Evolutionary conservation across 1,140 invertebrate genomes (phyloP).

Genomic region (Gyrodactylus salaris): DNA sequence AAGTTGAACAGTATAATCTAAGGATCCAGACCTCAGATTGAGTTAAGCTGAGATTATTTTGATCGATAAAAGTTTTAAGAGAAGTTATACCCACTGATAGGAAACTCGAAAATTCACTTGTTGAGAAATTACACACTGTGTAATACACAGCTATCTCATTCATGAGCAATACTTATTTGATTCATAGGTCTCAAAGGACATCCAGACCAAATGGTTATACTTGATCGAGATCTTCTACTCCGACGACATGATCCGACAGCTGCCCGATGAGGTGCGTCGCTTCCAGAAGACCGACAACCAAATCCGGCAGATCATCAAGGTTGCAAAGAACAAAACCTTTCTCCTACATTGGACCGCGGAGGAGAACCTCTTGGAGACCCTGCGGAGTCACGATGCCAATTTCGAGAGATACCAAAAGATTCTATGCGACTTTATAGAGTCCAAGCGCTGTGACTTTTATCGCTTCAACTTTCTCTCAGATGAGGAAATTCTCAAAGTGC

Average conservation of each 20-base stretch:
- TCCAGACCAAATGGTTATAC: conserved; percentile 25
- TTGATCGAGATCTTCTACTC: conserved; percentile 22
- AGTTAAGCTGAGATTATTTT: too few species aligned
- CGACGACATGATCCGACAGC: conserved; percentile 22
- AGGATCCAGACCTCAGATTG: too few species aligned
- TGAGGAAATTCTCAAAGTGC: conserved; percentile 49
- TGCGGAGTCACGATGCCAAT: neutral
- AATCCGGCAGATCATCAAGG: neutral
- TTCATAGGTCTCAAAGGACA: conserved; percentile 12
- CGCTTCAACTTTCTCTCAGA: conserved; percentile 68
- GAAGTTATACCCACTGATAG: too few species aligned
- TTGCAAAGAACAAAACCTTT: neutral
- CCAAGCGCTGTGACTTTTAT: conserved; percentile 46
- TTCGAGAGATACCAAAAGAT: conserved; percentile 59
- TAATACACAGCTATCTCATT: too few species aligned
- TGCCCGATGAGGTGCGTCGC: conserved; percentile 21
- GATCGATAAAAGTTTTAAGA: too few species aligned
- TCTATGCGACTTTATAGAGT: conserved; percentile 49
- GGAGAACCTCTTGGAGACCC: neutral
- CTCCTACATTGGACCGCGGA: neutral
- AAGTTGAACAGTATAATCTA: too few species aligned
- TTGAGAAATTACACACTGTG: too few species aligned
- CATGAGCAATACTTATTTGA: too few species aligned
- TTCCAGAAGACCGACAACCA: conserved; percentile 12
- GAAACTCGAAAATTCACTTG: too few species aligned